phyloP scores from a whole-genome alignment of 1,140 invertebrate species.

The Meloidogyne hapla region DNA sequence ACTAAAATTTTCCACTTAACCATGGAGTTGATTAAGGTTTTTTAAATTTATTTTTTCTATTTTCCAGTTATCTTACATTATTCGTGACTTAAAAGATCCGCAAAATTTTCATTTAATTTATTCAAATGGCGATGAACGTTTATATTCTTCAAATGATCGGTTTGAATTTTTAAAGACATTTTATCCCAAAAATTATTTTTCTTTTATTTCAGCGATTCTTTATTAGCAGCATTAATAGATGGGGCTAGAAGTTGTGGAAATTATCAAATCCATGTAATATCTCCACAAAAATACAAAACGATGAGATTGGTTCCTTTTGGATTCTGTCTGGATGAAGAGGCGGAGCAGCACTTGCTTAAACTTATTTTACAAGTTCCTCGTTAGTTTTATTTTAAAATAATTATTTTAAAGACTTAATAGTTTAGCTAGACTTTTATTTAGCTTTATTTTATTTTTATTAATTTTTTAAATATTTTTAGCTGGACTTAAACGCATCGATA shows the following conservation, averaged over 20 bases:
- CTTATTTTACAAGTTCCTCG: conserved; percentile 76
- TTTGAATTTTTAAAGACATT: conserved; percentile 65
- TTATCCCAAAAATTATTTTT: conserved; percentile 33
- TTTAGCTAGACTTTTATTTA: no score
- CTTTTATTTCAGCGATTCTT: conserved; percentile 75
- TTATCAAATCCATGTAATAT: conserved; percentile 91
- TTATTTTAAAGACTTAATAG: no score
- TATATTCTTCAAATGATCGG: conserved; percentile 82
- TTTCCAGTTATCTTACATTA: conserved; percentile 75
- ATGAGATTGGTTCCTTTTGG: conserved; percentile 83
- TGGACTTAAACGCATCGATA: conserved; percentile 72
- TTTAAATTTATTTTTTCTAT: conserved; percentile 21
- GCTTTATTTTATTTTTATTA: no score
- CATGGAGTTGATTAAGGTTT: no score
- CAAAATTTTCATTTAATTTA: conserved; percentile 93
- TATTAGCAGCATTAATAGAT: conserved; percentile 90
- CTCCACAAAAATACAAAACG: conserved; percentile 74
- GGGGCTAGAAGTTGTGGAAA: conserved; percentile 93
- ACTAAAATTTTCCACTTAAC: no score
- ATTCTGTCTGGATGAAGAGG: conserved; percentile 85
- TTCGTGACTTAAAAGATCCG: conserved; percentile 83
- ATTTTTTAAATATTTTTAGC: conserved; percentile 59
- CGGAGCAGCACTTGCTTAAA: conserved; percentile 82
- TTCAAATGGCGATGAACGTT: conserved; percentile 81
- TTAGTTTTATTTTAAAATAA: conserved; percentile 45